Evolutionary conservation across 2,888 invertebrate species (phyloP).

Genomic region (Lithophane ornitopus): DNA sequence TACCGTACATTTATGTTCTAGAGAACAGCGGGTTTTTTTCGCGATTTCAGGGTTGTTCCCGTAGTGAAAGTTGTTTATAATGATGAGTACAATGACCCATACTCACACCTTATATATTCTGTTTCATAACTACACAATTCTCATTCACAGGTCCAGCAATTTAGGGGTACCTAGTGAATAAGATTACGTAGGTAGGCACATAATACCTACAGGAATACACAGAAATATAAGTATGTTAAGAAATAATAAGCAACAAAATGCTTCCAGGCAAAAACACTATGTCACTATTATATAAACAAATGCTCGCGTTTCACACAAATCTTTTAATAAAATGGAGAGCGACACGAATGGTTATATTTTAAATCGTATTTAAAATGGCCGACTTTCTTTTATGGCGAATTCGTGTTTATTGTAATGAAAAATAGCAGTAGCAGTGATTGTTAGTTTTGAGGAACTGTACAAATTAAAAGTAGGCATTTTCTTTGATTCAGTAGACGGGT

Average conservation of each 20-base stretch:
- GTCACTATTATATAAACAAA: conserved; percentile 45
- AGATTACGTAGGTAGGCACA: neutral
- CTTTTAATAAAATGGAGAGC: conserved; percentile 38
- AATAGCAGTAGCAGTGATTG: conserved; percentile 24
- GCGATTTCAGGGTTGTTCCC: no score
- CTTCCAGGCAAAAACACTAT: conserved; percentile 32
- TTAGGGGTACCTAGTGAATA: neutral
- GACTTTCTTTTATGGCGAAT: conserved; percentile 50
- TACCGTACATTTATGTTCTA: no score
- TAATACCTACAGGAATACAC: neutral
- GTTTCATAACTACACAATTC: neutral
- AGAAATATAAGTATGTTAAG: neutral
- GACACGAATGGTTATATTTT: conserved; percentile 53
- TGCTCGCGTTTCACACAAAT: conserved; percentile 53
- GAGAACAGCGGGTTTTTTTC: no score
- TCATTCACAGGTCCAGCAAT: neutral
- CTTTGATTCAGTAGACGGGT: conserved; percentile 51
- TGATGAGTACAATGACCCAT: no score
- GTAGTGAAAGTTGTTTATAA: no score
- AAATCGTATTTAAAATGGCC: conserved; percentile 55
- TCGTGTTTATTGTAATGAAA: conserved; percentile 47
- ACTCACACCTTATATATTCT: no score
- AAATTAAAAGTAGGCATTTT: conserved; percentile 35
- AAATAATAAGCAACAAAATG: conserved; percentile 16
- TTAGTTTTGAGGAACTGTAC: conserved; percentile 1